These are phyloP conservation scores for Tinamus guttatus DNA, from an alignment of 2,113 vertebrate genomes.

Conservation along the genomic window DNA sequence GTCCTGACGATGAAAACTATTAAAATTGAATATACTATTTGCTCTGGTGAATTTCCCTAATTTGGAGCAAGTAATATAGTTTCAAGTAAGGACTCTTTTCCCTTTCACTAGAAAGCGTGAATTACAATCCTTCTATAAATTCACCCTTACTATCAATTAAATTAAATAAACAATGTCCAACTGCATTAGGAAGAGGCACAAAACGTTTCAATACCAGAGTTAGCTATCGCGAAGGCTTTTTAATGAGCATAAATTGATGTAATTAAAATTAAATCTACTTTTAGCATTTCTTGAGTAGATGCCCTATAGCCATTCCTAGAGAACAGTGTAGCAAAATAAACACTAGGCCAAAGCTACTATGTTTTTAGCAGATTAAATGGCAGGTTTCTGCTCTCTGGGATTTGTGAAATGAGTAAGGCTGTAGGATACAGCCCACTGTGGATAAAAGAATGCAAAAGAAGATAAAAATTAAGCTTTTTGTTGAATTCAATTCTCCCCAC, in stretches of 20 bases:
- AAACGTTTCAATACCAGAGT: slow-evolving; percentile 49
- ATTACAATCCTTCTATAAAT: slow-evolving; percentile 33
- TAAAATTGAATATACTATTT: slow-evolving; percentile 26
- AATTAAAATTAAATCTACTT: slow-evolving; percentile 56
- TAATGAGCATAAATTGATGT: slow-evolving; percentile 48
- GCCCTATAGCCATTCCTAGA: background rate
- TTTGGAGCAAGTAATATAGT: slow-evolving; percentile 23
- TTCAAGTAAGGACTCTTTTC: background rate
- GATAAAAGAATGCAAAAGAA: background rate
- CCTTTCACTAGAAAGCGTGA: slow-evolving; percentile 4
- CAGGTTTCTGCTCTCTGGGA: background rate
- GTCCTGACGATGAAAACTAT: slow-evolving; percentile 6
- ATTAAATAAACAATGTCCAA: slow-evolving; percentile 56
- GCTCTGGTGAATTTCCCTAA: slow-evolving; percentile 25
- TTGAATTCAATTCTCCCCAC: background rate
- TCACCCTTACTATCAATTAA: slow-evolving; percentile 51
- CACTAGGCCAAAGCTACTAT: background rate
- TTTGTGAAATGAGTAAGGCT: background rate
- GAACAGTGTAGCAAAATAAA: background rate
- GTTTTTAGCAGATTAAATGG: background rate
- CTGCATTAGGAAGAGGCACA: slow-evolving; percentile 47
- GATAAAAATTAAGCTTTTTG: background rate
- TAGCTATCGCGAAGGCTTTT: slow-evolving; percentile 31
- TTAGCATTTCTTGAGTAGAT: background rate
- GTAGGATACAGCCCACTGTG: background rate